phyloP scores from a whole-genome alignment of 2,888 invertebrate genomes.

The Watsonalla binaria region DNA sequence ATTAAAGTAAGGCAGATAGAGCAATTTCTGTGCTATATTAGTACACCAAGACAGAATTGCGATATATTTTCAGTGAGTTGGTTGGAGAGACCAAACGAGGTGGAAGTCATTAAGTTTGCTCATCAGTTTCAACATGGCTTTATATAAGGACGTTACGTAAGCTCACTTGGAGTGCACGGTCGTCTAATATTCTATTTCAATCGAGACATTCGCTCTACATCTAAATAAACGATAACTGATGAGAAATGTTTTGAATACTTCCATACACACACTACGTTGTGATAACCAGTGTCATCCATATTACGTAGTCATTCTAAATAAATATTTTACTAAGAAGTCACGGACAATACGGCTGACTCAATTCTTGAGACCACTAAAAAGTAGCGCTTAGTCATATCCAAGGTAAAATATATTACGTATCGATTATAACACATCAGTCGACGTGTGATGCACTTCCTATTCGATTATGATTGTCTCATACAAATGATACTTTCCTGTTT shows the following conservation, averaged over 20 bases:
- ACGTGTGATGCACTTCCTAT: background rate
- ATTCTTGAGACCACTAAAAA: constrained; percentile 30
- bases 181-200: constrained; percentile 27
- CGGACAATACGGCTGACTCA: constrained; percentile 43
- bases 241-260: background rate
- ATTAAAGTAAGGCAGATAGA: background rate
- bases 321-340: constrained; percentile 36
- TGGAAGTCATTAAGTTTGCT: constrained; percentile 54
- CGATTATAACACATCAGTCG: constrained; percentile 16
- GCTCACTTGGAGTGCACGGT: constrained; percentile 44
- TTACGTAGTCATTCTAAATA: constrained; percentile 19
- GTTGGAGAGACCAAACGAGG: constrained; percentile 26
- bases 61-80: constrained; percentile 13
- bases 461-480: background rate
- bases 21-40: background rate
- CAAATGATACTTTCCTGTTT: constrained; percentile 14
- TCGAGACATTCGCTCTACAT: background rate
- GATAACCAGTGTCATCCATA: constrained; percentile 13
- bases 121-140: constrained; percentile 60
- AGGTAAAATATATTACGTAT: constrained; percentile 17
- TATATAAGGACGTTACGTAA: constrained; percentile 69
- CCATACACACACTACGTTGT: too few species aligned
- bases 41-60: background rate
- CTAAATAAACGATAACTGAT: background rate
- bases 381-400: constrained; percentile 24